Conservation (phyloP, 1,140 invertebrate species). For the Phymorhynchus buccinoides region DNA sequence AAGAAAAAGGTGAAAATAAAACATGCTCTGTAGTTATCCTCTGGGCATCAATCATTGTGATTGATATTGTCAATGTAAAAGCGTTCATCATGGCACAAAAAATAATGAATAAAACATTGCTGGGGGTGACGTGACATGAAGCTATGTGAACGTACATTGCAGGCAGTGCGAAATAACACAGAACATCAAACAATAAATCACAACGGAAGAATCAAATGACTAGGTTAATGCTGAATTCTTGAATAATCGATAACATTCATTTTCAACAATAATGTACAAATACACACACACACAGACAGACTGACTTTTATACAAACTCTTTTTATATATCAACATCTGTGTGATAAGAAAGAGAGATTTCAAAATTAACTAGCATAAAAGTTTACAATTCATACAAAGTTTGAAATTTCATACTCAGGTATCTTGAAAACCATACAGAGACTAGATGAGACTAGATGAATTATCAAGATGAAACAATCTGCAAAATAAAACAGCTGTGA, state of each 20-base stretch:
- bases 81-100: background rate
- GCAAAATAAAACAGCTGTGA: background rate
- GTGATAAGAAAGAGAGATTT: background rate
- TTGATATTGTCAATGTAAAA: background rate
- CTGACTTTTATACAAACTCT: too few relatives aligned
- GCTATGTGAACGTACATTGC: background rate
- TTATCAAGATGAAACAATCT: background rate
- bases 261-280: too few relatives aligned
- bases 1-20: too few relatives aligned
- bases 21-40: background rate
- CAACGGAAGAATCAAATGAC: too few relatives aligned
- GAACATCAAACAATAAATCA: too few relatives aligned
- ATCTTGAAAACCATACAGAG: background rate
- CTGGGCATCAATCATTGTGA: background rate
- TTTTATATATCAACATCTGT: background rate
- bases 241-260: background rate
- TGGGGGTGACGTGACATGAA: too few relatives aligned
- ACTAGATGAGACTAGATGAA: background rate
- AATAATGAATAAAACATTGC: too few relatives aligned
- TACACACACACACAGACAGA: too few relatives aligned
- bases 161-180: too few relatives aligned
- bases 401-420: background rate
- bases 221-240: background rate
- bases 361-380: background rate
- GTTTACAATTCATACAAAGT: background rate